Percentiles rank a stretch among this genome's conserved stretches.
phyloP scores from a whole-genome alignment of 1,140 invertebrate genomes.

The Monomorium pharaonis region DNA sequence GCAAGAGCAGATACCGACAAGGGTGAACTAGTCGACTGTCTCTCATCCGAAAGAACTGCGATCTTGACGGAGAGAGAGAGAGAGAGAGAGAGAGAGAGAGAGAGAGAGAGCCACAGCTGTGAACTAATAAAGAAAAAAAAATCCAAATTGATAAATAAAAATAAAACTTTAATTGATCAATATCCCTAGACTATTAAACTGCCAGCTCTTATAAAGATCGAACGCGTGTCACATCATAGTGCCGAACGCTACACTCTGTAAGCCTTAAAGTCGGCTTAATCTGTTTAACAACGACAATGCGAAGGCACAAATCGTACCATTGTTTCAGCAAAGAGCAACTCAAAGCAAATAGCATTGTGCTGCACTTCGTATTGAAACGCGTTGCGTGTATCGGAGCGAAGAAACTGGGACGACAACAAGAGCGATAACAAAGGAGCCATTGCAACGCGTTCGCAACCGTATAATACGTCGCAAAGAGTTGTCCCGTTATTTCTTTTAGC shows the following conservation, averaged over 20 bases:
- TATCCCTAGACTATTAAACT: not conserved
- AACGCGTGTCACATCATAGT: not conserved
- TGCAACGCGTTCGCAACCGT: conserved; percentile 66
- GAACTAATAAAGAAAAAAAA: not conserved
- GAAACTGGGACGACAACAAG: conserved; percentile 80
- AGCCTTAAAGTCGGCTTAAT: conserved; percentile 42
- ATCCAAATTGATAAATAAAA: not conserved
- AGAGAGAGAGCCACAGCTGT: not conserved
- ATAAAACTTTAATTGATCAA: too few relatives aligned
- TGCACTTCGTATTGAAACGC: conserved; percentile 67
- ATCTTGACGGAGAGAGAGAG: conserved; percentile 4
- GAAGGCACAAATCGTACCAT: conserved; percentile 66
- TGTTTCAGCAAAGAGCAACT: conserved; percentile 59
- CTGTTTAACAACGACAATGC: conserved; percentile 47
- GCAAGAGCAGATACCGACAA: conserved; percentile 51
- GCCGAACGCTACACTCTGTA: not conserved
- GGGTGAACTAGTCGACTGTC: conserved; percentile 52
- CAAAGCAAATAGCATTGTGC: conserved; percentile 63
- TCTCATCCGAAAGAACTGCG: conserved; percentile 34
- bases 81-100: not conserved
- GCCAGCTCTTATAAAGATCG: not conserved
- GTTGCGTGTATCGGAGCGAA: conserved; percentile 76
- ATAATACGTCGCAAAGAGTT: conserved; percentile 34
- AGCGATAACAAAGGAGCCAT: conserved; percentile 79
- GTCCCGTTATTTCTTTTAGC: conserved; percentile 14